Conservation (phyloP, 2,888 invertebrate genomes). For the Stegana nigrithorax region DNA sequence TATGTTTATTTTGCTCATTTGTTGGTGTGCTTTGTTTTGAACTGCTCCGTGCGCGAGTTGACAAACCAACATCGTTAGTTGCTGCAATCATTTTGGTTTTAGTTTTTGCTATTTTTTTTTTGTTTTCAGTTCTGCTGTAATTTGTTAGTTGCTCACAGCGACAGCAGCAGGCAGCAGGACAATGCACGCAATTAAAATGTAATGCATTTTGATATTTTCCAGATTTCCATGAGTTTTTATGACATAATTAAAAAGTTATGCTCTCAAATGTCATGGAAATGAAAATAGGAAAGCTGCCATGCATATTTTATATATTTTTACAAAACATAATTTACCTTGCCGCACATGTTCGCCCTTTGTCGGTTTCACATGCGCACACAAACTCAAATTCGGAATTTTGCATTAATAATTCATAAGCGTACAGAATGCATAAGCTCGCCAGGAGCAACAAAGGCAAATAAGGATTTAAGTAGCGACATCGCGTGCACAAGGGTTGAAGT, state of each 20-base stretch:
- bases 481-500: too few relatives aligned
- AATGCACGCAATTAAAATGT: slow-evolving; percentile 3
- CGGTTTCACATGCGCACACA: not conserved
- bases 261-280: too few relatives aligned
- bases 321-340: not conserved
- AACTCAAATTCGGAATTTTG: not conserved
- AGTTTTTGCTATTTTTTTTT: not conserved
- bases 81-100: not conserved
- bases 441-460: too few relatives aligned
- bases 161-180: slow-evolving; percentile 27
- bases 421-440: too few relatives aligned
- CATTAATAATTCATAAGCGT: slow-evolving; percentile 14
- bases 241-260: too few relatives aligned
- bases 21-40: not conserved
- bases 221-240: too few relatives aligned
- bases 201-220: not conserved
- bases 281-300: too few relatives aligned
- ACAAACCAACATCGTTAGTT: slow-evolving; percentile 2
- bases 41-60: slow-evolving; percentile 2
- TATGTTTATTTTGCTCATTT: slow-evolving; percentile 31
- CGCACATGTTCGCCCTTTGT: not conserved
- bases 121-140: slow-evolving; percentile 2
- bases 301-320: not conserved
- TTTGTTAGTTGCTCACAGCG: too few relatives aligned
- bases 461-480: too few relatives aligned